Evolutionary conservation across 2,888 invertebrate genomes (phyloP).

Genomic region (Eupithecia centaureata): DNA sequence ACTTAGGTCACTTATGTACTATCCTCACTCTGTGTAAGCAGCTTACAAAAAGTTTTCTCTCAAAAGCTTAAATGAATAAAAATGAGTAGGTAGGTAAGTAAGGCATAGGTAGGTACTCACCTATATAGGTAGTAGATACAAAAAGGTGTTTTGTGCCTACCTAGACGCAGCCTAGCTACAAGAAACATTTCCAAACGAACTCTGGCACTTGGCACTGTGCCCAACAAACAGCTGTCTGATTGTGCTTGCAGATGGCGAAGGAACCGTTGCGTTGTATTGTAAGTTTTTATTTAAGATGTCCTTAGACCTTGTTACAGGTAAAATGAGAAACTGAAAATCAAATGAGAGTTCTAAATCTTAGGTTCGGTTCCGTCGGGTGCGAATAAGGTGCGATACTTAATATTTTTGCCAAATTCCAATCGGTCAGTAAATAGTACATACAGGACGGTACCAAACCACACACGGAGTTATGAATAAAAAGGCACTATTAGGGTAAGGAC

Average conservation of each 20-base stretch:
- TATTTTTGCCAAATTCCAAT: too few species aligned
- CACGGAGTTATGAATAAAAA: too few species aligned
- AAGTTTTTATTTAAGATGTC: conserved; percentile 1
- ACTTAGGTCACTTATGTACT: too few species aligned
- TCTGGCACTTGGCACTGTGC: conserved; percentile 7
- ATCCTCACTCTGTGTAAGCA: too few species aligned
- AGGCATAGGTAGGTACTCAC: not conserved
- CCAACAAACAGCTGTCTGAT: not conserved
- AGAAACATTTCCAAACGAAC: conserved; percentile 4
- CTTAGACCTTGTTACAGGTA: not conserved
- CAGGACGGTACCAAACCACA: too few species aligned
- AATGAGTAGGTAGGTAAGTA: not conserved
- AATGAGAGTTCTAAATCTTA: not conserved
- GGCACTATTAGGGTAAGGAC: too few species aligned
- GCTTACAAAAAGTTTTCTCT: not conserved
- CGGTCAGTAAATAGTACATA: too few species aligned
- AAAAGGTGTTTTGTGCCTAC: not conserved
- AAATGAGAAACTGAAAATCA: not conserved
- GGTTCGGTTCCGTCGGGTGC: too few species aligned
- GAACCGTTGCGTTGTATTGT: not conserved
- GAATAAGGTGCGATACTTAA: too few species aligned
- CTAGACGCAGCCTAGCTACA: not conserved
- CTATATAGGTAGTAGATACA: not conserved
- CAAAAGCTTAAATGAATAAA: not conserved
- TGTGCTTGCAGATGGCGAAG: not conserved